Evolutionary conservation across 2,888 invertebrate genomes (phyloP).

Genomic region (Microchrysa polita): DNA sequence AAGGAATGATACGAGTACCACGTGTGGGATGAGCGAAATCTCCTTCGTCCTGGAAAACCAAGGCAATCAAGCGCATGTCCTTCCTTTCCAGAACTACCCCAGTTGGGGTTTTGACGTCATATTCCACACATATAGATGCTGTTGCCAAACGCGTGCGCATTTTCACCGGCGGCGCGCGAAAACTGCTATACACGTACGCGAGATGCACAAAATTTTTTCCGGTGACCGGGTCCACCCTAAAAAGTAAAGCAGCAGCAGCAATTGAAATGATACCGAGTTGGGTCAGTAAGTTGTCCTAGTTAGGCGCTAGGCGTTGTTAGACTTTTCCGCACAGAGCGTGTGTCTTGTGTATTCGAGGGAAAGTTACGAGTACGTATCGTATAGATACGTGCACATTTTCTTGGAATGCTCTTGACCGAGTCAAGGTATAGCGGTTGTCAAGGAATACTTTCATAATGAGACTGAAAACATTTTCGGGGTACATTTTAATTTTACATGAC

Average conservation of each 20-base stretch:
- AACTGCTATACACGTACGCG: too few species aligned
- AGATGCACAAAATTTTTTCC: not conserved
- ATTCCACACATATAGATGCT: too few species aligned
- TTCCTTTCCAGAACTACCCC: not conserved
- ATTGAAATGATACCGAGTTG: conserved; percentile 39
- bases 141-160: conserved; percentile 8
- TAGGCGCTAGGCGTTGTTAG: conserved; percentile 35
- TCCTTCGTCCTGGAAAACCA: conserved; percentile 21
- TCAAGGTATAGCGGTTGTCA: too few species aligned
- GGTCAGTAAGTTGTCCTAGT: conserved; percentile 43
- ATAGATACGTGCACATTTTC: too few species aligned
- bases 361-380: too few species aligned
- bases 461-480: too few species aligned
- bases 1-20: conserved; percentile 5
- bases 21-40: not conserved
- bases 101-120: conserved; percentile 12
- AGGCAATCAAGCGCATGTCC: not conserved
- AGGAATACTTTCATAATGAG: too few species aligned
- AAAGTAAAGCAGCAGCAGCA: too few species aligned
- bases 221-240: conserved; percentile 33
- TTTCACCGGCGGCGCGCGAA: conserved; percentile 4
- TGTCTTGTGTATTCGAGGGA: too few species aligned
- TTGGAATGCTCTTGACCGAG: too few species aligned
- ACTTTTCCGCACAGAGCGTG: not conserved
- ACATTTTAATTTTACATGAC: too few species aligned